phyloP scores from a whole-genome alignment of 92 coral and sea anemone species.

The Phenganax subtilis region DNA sequence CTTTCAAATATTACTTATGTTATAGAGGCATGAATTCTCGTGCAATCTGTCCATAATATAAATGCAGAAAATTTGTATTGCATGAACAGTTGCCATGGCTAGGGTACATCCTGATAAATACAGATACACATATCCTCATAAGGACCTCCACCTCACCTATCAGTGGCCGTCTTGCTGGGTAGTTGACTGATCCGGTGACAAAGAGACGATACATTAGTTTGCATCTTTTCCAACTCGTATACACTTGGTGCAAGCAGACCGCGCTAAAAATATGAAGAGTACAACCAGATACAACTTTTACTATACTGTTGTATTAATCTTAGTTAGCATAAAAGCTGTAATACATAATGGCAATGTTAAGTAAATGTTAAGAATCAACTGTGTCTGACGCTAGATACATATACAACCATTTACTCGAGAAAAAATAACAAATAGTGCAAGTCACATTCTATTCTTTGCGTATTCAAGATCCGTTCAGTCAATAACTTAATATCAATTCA shows the following conservation, averaged over 20 bases:
- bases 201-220: conserved; percentile 70
- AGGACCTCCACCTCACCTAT: conserved; percentile 50
- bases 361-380: too few relatives aligned
- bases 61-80: not conserved
- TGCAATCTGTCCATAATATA: not conserved
- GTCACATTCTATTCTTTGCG: too few relatives aligned
- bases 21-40: not conserved
- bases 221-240: conserved; percentile 78
- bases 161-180: conserved; percentile 67
- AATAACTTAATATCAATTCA: too few relatives aligned
- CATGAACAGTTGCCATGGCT: not conserved
- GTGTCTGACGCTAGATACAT: too few relatives aligned
- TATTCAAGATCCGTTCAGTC: too few relatives aligned
- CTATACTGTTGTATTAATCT: not conserved
- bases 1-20: too few relatives aligned
- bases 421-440: too few relatives aligned
- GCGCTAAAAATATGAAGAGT: not conserved
- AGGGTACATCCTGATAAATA: not conserved
- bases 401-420: too few relatives aligned
- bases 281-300: not conserved
- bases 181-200: conserved; percentile 70
- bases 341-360: too few relatives aligned
- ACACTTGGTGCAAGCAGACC: conserved; percentile 70
- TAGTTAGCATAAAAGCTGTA: not conserved
- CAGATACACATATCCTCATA: not conserved